Base-by-base conservation (phyloP, 2,888 invertebrate genomes). In the Spialia ferax region DNA sequence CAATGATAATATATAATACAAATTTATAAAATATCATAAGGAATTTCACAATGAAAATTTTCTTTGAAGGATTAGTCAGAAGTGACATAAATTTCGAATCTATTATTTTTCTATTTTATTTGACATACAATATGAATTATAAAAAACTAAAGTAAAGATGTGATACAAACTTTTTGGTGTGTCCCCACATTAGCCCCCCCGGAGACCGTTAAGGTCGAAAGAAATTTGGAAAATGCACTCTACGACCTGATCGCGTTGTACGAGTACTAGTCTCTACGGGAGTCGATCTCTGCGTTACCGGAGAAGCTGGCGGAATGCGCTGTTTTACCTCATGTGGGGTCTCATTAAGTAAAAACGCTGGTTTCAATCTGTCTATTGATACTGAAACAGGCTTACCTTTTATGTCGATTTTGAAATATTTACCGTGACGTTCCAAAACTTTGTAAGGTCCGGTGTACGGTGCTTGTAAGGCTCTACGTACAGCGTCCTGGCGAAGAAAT, bases 401-500 rank as follows among this genome's bases (percentile, higher is more conserved):
- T 1, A 42, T 42, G n/a, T 42, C 38, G n/a, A 42, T 42, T n/a
- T n/a, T 42, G 38, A 42, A 42, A 42, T n/a, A 42, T n/a, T 42
- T 42, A 6, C 6, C 13, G 6, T n/a, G n/a, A 6, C 38, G 38
- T 42, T 42, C n/a, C 38, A 42, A 42, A 42, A 42, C 38, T n/a
- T n/a, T 42, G 5, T 42, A 42, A 42, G 38, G 38, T 15, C 38
- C 38, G 38, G n/a, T 42, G 38, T 42, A 42, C 38, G 38, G 38
- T 42, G 38, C 38, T 42, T 42, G 38, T 42, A 42, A 42, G 13
- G 38, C 13, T 13, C 13, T 45, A 15, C 42, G 42, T 45, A 45
- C 42, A 45, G 42, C 42, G 42, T 45, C 42, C 42, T 45, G 42
- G 6, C 42, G 42, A 45, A 45, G 42, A 45, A 45, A 45, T 7